Conservation (phyloP, 2,888 invertebrate genomes). For the Agrilus cyanescens region DNA sequence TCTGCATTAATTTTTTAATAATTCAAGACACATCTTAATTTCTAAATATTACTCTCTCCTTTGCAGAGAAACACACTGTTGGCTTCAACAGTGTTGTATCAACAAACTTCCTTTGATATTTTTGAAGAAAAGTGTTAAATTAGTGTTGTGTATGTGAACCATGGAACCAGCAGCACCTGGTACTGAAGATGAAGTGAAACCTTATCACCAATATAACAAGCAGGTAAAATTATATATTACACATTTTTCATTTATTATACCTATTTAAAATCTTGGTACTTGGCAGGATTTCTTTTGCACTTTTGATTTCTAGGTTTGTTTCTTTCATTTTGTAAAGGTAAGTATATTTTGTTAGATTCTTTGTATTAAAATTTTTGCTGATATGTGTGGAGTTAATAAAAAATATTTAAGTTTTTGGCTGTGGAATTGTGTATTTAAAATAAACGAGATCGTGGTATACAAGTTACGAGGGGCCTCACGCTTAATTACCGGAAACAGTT, state of each 20-base stretch:
- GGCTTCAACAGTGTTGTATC: slow-evolving; percentile 2
- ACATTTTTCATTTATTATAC: neutral
- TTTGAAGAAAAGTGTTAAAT: slow-evolving; percentile 9
- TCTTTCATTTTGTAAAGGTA: too few relatives aligned
- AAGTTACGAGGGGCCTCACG: too few relatives aligned
- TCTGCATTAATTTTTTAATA: slow-evolving; percentile 5
- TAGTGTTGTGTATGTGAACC: slow-evolving; percentile 12
- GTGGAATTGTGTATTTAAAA: too few relatives aligned
- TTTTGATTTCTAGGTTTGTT: too few relatives aligned
- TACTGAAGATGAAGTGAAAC: slow-evolving; percentile 18
- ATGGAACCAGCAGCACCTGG: slow-evolving; percentile 22
- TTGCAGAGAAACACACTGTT: slow-evolving; percentile 9
- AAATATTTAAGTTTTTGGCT: too few relatives aligned
- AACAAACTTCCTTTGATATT: slow-evolving; percentile 3
- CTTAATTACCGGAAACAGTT: too few relatives aligned
- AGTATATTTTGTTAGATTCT: too few relatives aligned
- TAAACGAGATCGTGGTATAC: too few relatives aligned
- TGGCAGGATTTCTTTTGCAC: too few relatives aligned
- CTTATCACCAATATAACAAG: slow-evolving; percentile 14
- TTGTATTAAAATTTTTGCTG: too few relatives aligned
- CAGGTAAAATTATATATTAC: slow-evolving; percentile 16
- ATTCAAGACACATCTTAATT: neutral
- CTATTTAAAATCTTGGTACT: too few relatives aligned
- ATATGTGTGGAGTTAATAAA: too few relatives aligned
- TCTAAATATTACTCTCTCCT: slow-evolving; percentile 6